Evolutionary conservation across 2,113 vertebrate genomes (phyloP).

Genomic region (Cepphus grylle): DNA sequence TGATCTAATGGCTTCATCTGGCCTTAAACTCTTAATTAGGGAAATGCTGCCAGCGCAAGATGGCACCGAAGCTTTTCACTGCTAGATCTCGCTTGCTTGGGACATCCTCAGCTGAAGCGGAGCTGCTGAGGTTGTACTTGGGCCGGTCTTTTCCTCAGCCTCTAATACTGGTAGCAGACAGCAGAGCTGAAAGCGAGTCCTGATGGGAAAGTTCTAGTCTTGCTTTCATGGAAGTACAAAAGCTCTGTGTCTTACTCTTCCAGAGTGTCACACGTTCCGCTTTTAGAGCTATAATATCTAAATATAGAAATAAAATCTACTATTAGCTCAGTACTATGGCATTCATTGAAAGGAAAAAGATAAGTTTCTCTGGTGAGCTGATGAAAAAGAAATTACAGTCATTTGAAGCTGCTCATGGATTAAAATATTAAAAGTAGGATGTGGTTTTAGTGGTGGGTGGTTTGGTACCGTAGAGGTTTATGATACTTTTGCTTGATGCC

Average conservation of each 20-base stretch:
- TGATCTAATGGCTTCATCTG: slow-evolving; percentile 53
- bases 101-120: neutral
- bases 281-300: neutral
- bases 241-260: neutral
- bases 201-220: neutral
- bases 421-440: neutral
- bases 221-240: neutral
- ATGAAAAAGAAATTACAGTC: neutral
- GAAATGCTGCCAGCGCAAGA: neutral
- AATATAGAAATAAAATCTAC: slow-evolving; percentile 24
- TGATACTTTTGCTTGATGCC: neutral
- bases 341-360: neutral
- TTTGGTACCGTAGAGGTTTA: neutral
- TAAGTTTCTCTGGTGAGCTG: neutral
- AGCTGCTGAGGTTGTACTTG: neutral
- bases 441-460: neutral
- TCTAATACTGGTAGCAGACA: neutral
- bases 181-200: neutral
- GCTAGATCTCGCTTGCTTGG: neutral
- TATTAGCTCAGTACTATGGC: neutral
- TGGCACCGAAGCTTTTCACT: neutral
- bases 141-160: neutral
- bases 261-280: neutral
- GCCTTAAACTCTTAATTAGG: slow-evolving; percentile 31
- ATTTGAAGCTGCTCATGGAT: neutral